Base-by-base conservation (phyloP, 1,140 invertebrate species). In the Sipha flava region DNA sequence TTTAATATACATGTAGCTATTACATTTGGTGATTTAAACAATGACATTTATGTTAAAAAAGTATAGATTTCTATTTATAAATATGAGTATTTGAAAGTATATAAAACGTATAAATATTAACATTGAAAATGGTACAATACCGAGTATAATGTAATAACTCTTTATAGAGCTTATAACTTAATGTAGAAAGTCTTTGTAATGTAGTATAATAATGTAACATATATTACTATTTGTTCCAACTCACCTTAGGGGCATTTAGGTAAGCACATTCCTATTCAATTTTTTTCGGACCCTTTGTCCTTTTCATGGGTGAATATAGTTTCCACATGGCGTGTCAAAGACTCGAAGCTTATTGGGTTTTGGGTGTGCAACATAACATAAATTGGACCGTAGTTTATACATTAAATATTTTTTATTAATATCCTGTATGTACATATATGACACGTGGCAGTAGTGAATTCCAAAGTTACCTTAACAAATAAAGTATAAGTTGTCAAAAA, bases 331-430 rank as follows among this genome's bases (percentile, higher is more conserved):
- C 5, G 12, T 75, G n/a, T 75, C 72, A 75, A 75, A 75, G 72
- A 49, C 31, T 21, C 37, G 45, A 16, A 37, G 45, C 54, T 75
- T 52, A 75, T 75, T 75, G 72, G 47, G 45, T 75, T 75, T 75
- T 54, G 29, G 23, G 49, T 52, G 31, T 75, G 31, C 5, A 21
- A 54, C 49, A 75, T 54, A 75, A 54, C 34, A 31, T 37, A 23
- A 14, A 75, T 18, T 52, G 18, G 49, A 52, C 12, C 21, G 31
- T 31, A 75, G 43, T 34, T 49, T 72, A 31, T 49, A 21, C 49
- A 72, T 72, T n/a, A 72, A n/a, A 18, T 29, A 70, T 47, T 49
- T 72, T 75, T 75, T 75, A 52, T 75, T 75, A 75, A 75, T 75
- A 75, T 75, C 4, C 31, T 29, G 72, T 52, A 34, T 62, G 31